phyloP scores from a whole-genome alignment of 2,888 invertebrate species.

The Strigamia maritima region DNA sequence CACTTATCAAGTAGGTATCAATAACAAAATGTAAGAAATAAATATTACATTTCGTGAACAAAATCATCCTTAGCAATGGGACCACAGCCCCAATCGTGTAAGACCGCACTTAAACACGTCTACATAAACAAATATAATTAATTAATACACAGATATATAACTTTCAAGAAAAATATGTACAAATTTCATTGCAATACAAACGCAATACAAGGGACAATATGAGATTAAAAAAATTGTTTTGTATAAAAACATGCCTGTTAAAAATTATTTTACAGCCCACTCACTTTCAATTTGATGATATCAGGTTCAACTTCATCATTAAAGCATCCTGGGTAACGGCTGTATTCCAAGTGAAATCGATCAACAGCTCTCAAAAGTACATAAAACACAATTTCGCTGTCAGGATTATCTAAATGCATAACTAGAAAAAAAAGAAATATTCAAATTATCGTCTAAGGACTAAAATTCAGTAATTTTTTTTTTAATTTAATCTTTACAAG shows the following conservation, averaged over 20 bases:
- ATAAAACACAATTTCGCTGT: constrained; percentile 83
- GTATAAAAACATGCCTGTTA: too few species aligned
- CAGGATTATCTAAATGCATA: constrained; percentile 67
- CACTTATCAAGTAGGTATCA: neutral
- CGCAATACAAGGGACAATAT: too few species aligned
- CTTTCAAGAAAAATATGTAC: too few species aligned
- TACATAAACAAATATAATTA: constrained; percentile 45
- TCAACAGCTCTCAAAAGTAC: constrained; percentile 86
- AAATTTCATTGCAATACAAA: too few species aligned
- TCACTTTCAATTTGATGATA: constrained; percentile 76
- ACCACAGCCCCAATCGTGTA: constrained; percentile 81
- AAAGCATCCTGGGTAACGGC: constrained; percentile 83
- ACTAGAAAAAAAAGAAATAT: constrained; percentile 37
- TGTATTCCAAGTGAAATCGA: constrained; percentile 81
- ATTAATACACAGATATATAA: too few species aligned
- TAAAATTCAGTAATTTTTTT: too few species aligned
- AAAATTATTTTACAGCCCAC: neutral
- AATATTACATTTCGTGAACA: constrained; percentile 75
- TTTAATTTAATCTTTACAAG: too few species aligned
- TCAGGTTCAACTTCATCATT: constrained; percentile 83
- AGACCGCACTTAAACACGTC: constrained; percentile 64
- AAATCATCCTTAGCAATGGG: constrained; percentile 81
- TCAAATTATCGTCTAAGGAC: neutral
- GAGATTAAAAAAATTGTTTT: too few species aligned
- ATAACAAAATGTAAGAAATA: neutral